These are phyloP conservation scores for Amblyopsis rosae DNA, from an alignment of 2,113 vertebrate species.

Conservation along the genomic window DNA sequence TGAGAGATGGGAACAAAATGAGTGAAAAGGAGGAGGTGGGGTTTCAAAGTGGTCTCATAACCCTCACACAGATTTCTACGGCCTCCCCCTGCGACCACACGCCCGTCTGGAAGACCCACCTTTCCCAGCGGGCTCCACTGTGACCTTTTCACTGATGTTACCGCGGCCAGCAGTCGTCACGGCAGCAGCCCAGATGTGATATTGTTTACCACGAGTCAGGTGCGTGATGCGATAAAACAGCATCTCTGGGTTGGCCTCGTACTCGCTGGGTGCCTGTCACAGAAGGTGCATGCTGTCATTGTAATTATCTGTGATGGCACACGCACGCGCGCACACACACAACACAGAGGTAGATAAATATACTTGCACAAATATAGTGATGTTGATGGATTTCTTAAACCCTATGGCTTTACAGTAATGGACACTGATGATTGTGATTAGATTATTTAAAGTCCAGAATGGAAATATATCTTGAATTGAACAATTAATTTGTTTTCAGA, in stretches of 20 bases:
- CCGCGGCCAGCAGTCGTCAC: constrained; percentile 95
- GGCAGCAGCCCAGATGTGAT: constrained; percentile 94
- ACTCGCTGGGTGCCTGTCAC: constrained; percentile 93
- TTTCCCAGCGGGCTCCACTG: constrained; percentile 93
- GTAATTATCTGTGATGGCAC: constrained; percentile 22
- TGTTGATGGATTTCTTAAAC: no score
- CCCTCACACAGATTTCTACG: constrained; percentile 51
- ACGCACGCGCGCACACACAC: not conserved
- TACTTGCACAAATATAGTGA: not conserved
- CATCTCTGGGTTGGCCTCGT: constrained; percentile 94
- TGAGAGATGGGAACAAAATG: constrained; percentile 12
- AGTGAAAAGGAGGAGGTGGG: constrained; percentile 32
- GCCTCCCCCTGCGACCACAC: constrained; percentile 33
- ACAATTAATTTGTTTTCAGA: no score
- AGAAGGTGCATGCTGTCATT: constrained; percentile 35
- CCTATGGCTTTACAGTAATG: not conserved
- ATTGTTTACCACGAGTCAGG: constrained; percentile 91
- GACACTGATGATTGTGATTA: not conserved
- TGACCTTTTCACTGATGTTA: constrained; percentile 96
- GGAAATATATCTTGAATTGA: no score
- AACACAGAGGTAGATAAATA: not conserved
- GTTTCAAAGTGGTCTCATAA: constrained; percentile 32
- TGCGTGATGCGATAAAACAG: constrained; percentile 96
- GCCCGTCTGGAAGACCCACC: constrained; percentile 73
- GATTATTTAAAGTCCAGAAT: no score